These are phyloP conservation scores for Trichonephila clavipes DNA, from an alignment of 1,140 invertebrate genomes.

Conservation along the genomic window DNA sequence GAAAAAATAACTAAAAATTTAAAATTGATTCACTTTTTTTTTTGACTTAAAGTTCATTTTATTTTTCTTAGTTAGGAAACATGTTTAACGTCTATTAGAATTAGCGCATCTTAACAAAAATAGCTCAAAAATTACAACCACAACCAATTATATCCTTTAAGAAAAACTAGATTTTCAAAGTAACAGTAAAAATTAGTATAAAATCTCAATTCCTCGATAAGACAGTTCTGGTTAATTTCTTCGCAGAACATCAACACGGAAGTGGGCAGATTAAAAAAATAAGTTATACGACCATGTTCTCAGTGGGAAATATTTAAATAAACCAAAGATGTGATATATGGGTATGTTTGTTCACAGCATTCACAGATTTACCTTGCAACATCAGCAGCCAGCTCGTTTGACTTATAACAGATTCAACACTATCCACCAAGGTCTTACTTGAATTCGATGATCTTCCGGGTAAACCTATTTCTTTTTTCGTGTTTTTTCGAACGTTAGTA, in stretches of 20 bases:
- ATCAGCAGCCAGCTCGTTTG: not conserved
- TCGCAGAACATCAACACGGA: slow-evolving; percentile 18
- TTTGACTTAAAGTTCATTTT: too few species aligned
- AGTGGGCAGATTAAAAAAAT: not conserved
- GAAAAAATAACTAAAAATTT: too few species aligned
- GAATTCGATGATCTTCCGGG: not conserved
- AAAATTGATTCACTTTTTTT: too few species aligned
- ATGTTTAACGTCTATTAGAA: too few species aligned
- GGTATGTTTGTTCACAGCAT: not conserved
- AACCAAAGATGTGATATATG: not conserved
- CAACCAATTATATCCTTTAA: too few species aligned
- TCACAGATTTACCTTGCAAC: not conserved
- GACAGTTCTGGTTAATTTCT: slow-evolving; percentile 14
- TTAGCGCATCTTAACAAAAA: too few species aligned
- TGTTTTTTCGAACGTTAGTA: not conserved
- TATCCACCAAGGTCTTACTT: not conserved
- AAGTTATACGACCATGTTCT: slow-evolving; percentile 9
- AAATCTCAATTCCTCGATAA: not conserved
- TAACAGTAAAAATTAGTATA: not conserved
- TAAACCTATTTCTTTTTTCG: not conserved
- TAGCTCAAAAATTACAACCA: too few species aligned
- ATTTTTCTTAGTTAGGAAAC: too few species aligned
- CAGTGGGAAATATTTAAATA: slow-evolving; percentile 23
- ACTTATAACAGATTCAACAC: not conserved
- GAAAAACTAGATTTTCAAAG: not conserved